Conservation (phyloP, 2,888 invertebrate genomes). For the Eristalis tenax region DNA sequence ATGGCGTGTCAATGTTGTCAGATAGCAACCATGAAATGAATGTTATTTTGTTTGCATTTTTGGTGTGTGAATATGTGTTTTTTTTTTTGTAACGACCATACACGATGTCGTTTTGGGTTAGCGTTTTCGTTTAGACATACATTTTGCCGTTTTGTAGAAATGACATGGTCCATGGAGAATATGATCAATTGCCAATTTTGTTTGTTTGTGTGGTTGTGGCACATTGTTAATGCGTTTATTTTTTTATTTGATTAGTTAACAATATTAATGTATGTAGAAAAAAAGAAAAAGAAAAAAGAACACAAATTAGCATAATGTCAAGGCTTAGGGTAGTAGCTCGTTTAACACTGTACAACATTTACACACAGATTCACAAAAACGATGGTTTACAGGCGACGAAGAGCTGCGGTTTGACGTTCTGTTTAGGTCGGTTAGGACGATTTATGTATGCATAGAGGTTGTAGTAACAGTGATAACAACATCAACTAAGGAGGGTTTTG, state of each 20-base stretch:
- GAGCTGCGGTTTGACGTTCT: slow-evolving; percentile 38
- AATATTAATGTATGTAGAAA: slow-evolving; percentile 35
- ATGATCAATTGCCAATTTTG: slow-evolving; percentile 13
- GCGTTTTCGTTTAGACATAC: slow-evolving; percentile 40
- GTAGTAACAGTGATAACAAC: slow-evolving; percentile 46
- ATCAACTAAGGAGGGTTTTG: slow-evolving; percentile 24
- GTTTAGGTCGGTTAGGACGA: slow-evolving; percentile 9
- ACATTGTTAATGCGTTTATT: slow-evolving; percentile 30
- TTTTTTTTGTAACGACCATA: slow-evolving; percentile 24
- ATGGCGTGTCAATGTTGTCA: slow-evolving; percentile 54
- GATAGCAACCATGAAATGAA: slow-evolving; percentile 44
- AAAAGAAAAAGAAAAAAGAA: slow-evolving; percentile 36
- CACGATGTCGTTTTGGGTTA: slow-evolving; percentile 10
- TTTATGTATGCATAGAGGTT: slow-evolving; percentile 14
- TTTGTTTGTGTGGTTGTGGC: slow-evolving; percentile 43
- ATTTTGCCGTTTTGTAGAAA: slow-evolving; percentile 68
- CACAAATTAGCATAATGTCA: slow-evolving; percentile 57
- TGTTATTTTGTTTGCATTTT: slow-evolving; percentile 7
- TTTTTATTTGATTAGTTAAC: slow-evolving; percentile 40
- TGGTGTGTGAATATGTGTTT: slow-evolving; percentile 8
- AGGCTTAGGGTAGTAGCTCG: slow-evolving; percentile 37
- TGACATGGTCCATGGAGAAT: slow-evolving; percentile 65
- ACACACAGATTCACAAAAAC: slow-evolving; percentile 62
- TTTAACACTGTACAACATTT: slow-evolving; percentile 66
- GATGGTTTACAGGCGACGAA: slow-evolving; percentile 56